Conservation (phyloP, 2,888 invertebrate genomes). For the Drosophila colorata region DNA sequence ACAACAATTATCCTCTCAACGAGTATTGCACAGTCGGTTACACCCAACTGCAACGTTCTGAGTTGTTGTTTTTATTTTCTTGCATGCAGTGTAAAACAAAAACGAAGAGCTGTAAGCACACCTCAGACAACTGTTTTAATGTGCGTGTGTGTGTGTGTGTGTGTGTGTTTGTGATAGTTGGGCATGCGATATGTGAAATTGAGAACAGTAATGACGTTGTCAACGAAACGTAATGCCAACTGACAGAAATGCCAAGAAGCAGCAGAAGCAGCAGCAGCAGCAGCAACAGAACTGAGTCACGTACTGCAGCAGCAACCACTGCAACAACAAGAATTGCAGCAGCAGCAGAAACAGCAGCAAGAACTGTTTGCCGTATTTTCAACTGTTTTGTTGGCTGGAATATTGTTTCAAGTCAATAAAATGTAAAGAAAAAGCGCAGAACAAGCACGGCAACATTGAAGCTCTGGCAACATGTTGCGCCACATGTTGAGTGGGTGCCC, state of each 20-base stretch:
- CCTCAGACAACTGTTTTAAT: slow-evolving; percentile 18
- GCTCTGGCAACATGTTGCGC: slow-evolving; percentile 44
- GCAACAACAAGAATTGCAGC: slow-evolving; percentile 12
- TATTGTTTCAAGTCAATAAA: slow-evolving; percentile 20
- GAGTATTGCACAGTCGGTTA: no score
- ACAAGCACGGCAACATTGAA: slow-evolving; percentile 17
- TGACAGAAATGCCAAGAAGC: slow-evolving; percentile 54
- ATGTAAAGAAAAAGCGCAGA: slow-evolving; percentile 7
- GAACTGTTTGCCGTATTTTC: slow-evolving; percentile 12
- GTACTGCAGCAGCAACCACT: slow-evolving; percentile 8
- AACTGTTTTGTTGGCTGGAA: slow-evolving; percentile 26
- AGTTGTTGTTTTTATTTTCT: not conserved
- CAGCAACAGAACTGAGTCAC: slow-evolving; percentile 5
- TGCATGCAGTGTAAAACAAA: slow-evolving; percentile 3
- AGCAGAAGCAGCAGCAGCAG: slow-evolving; percentile 2
- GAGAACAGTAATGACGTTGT: slow-evolving; percentile 81
- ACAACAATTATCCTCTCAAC: no score
- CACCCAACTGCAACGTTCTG: no score
- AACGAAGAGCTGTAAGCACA: slow-evolving; percentile 34
- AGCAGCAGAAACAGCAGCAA: slow-evolving; percentile 20
- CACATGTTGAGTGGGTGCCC: slow-evolving; percentile 40
- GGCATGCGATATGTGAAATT: slow-evolving; percentile 78
- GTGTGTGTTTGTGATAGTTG: slow-evolving; percentile 54
- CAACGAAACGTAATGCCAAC: slow-evolving; percentile 66
- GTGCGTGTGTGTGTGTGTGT: slow-evolving; percentile 23